Evolutionary conservation across 2,888 invertebrate species (phyloP), one percentile per base, ranked within the genome.

Genomic region (Linyphia triangularis): DNA sequence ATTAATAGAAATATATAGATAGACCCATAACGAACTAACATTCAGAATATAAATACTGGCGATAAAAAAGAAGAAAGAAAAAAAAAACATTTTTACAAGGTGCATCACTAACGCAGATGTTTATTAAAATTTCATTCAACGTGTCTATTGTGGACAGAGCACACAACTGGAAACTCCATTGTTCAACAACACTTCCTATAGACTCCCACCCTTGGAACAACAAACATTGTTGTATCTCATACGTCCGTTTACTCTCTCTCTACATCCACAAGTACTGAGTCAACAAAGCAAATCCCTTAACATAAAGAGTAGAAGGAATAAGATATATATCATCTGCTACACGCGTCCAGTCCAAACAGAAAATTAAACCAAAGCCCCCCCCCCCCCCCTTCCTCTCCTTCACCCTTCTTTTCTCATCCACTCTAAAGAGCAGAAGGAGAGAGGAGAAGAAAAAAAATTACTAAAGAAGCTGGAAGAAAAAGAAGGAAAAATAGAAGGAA

Each of bases 281-380:
- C 77, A 77, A 77, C 77, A 63, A 63, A 77, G 59, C 61, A 77
- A 72, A 72, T 72, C 51, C 43, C n/a, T n/a, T n/a, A n/a, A 51
- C 51, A 51, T n/a, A 43, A 43, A 51, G n/a, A 51, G 10, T 3
- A n/a, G 51, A 13, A 51, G 26, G 63, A 61, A 61, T 37, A 77
- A 77, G 63, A 59, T 59, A 73, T 43, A 51, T 57, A 59, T 30
- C 73, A 28, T 26, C 57, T 57, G 57, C 57, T 30, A 72, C 73
- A 59, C 57, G 5, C 22, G 37, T 13, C 59, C 63, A 77, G 77
- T 77, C 59, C 81, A 81, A 69, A 81, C 69, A 59, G 81, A 81
- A 70, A 81, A 81, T 81, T 81, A 81, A 81, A 81, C 28, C 81
- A 57, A 81, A 81, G 81, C 33, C 57, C 59, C 37, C 16, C 57